phyloP scores from a whole-genome alignment of 2,888 invertebrate species.

The Tenthredo distinguenda region DNA sequence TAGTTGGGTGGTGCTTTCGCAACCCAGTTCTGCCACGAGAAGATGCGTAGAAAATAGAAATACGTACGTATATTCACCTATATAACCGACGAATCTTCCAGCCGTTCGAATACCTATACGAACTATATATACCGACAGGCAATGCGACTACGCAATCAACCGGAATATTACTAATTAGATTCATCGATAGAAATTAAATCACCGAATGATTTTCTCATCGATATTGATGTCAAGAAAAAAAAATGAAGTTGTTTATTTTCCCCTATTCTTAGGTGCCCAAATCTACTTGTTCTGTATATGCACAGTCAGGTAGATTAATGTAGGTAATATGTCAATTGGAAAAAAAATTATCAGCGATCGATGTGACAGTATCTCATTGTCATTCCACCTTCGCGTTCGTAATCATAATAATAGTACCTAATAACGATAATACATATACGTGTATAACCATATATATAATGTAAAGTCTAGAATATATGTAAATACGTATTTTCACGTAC shows the following conservation, averaged over 20 bases:
- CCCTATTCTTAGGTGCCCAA: too few species aligned
- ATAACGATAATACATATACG: too few species aligned
- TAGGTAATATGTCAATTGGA: neutral
- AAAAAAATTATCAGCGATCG: neutral
- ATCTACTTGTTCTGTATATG: neutral
- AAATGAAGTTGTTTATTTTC: too few species aligned
- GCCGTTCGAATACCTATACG: conserved; percentile 19
- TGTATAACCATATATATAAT: too few species aligned
- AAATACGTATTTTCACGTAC: neutral
- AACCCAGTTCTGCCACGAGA: conserved; percentile 37
- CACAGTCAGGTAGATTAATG: neutral
- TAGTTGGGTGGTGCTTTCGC: conserved; percentile 40
- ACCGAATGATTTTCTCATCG: too few species aligned
- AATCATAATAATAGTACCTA: neutral
- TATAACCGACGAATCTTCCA: conserved; percentile 14
- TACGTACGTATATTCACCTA: neutral
- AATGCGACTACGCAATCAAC: too few species aligned
- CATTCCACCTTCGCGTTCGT: neutral
- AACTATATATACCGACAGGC: neutral
- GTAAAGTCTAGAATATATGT: neutral
- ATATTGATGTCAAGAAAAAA: too few species aligned
- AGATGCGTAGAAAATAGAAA: conserved; percentile 49
- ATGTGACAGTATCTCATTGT: neutral
- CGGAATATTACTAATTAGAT: too few species aligned
- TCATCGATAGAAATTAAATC: too few species aligned